Conservation (phyloP, 2,113 vertebrate species). For the Chelonoidis abingdonii region DNA sequence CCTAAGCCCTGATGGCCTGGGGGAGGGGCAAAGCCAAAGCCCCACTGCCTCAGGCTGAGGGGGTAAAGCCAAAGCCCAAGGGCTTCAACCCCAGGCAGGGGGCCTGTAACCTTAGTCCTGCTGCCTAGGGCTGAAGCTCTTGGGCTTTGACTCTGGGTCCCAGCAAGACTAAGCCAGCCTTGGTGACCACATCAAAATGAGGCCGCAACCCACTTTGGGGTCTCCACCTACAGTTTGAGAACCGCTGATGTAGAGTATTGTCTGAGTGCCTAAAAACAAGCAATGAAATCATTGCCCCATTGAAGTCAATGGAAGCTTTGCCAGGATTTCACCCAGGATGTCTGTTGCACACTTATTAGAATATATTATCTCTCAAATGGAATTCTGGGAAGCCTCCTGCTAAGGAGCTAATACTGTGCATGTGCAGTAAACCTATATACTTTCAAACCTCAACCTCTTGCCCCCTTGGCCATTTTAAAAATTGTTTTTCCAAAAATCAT, state of each 20-base stretch:
- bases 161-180: too few relatives aligned
- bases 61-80: too few relatives aligned
- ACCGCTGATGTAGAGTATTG: neutral
- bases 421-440: neutral
- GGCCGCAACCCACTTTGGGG: too few relatives aligned
- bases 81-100: too few relatives aligned
- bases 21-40: too few relatives aligned
- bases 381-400: neutral
- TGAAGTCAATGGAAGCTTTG: neutral
- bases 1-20: too few relatives aligned
- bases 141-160: too few relatives aligned
- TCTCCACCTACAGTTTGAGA: too few relatives aligned
- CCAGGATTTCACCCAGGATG: neutral
- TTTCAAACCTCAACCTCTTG: neutral
- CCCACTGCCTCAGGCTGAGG: too few relatives aligned
- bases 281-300: neutral
- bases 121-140: too few relatives aligned
- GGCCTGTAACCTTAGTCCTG: too few relatives aligned
- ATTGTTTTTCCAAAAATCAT: constrained; percentile 14
- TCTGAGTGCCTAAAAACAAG: neutral
- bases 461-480: neutral
- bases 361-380: neutral
- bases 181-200: too few relatives aligned
- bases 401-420: neutral
- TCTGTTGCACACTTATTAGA: neutral